Evolutionary conservation across 1,140 invertebrate genomes (phyloP).

Genomic region (Dendroctonus ponderosae): DNA sequence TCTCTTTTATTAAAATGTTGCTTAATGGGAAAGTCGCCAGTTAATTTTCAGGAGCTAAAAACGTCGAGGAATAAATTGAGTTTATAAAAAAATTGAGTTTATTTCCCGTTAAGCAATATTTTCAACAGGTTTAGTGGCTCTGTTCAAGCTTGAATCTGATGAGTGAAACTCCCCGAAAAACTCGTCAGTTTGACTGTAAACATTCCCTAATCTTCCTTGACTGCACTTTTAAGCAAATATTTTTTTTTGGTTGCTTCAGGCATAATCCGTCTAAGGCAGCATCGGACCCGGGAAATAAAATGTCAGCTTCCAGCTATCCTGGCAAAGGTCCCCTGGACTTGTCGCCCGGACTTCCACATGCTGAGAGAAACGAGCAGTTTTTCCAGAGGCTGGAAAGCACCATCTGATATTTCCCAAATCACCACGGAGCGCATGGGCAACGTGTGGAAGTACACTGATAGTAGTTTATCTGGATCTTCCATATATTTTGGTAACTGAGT

Average conservation of each 20-base stretch:
- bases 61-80: too few relatives aligned
- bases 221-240: too few relatives aligned
- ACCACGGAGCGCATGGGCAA: conserved; percentile 24
- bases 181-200: too few relatives aligned
- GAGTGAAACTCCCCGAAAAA: too few relatives aligned
- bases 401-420: conserved; percentile 1
- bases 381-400: conserved; percentile 22
- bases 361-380: conserved; percentile 19
- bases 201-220: too few relatives aligned
- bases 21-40: too few relatives aligned
- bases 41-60: too few relatives aligned
- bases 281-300: conserved; percentile 23
- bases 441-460: conserved; percentile 33
- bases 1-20: too few relatives aligned
- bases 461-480: conserved; percentile 17
- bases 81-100: too few relatives aligned
- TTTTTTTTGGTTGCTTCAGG: conserved; percentile 5
- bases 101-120: too few relatives aligned
- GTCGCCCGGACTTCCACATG: conserved; percentile 15
- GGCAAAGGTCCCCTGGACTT: not conserved
- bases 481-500: conserved; percentile 24
- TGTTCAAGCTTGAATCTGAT: too few relatives aligned
- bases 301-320: not conserved
- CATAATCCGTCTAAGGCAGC: conserved; percentile 37
- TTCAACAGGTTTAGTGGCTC: too few relatives aligned